Evolutionary conservation across 2,113 vertebrate species (phyloP), one percentile per base, ranked within the genome.

Genomic region (Lampris incognitus): DNA sequence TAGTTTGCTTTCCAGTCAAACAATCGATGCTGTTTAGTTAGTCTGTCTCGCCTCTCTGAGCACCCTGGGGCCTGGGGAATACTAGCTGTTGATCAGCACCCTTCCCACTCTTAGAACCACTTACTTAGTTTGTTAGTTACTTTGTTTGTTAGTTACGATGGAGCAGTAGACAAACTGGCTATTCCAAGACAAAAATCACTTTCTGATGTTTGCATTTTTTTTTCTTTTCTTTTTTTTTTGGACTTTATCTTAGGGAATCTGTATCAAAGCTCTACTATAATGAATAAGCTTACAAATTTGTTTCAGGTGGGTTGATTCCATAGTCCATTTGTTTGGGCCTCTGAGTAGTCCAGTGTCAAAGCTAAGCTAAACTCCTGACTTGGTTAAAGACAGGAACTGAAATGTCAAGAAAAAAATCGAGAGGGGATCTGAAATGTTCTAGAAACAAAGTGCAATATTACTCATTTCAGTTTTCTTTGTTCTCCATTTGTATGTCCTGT

Each of bases 381-480:
- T 92, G 72, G 36, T 91, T 24, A 80, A 88, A 88, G 92, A 88
- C 94, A 94, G 95, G 94, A 94, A 86, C 92, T 92, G 92, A 94
- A 94, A 92, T 93, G 87, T 91, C 87, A 87, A 86, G 79, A 90
- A 73, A 72, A 73, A 84, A 79, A 84, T 49, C 57, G 74, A 81
- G 89, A 94, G 87, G 92, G 94, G 94, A 95, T 96, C 94, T 95
- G 95, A 96, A 95, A 96, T 91, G 92, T 91, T 97, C 96, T 95
- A 95, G 92, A 93, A 96, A 97, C 92, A 95, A 97, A 97, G 97
- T 99, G 98, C 98, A 99, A 99, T 99, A 99, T 97, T 95, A 95
- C 95, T 87, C 95, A 94, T 95, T 95, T 95, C 94, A 95, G 91
- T 95, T 95, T 95, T 95, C 93, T 96, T 95, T 93, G 88, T 96